A percentile compares a stretch with the other conserved stretches of the same genome.
phyloP scores from a whole-genome alignment of 2,113 vertebrate genomes.

The Hyaena hyaena region DNA sequence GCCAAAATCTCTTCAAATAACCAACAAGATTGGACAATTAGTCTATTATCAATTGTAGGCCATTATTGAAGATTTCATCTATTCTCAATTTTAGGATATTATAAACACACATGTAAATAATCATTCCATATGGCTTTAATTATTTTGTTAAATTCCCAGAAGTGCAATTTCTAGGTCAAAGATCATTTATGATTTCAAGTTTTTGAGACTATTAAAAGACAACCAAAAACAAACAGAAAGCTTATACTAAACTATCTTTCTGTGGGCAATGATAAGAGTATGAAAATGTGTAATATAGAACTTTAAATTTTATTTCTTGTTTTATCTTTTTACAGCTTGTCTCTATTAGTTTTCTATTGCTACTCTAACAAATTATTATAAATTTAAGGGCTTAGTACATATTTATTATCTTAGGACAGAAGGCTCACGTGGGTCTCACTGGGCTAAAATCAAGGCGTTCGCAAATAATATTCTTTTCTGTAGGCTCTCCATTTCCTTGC shows the following conservation, averaged over 20 bases:
- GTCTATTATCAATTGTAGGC: neutral
- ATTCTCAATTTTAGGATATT: neutral
- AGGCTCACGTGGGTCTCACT: neutral
- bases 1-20: neutral
- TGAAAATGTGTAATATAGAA: neutral
- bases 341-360: conserved; percentile 8
- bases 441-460: neutral
- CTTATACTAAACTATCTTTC: neutral
- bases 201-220: neutral
- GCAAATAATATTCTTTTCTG: neutral
- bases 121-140: neutral
- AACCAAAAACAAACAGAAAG: neutral
- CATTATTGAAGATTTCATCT: neutral
- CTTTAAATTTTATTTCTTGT: neutral
- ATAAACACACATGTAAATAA: neutral
- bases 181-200: neutral
- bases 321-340: neutral
- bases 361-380: neutral
- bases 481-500: neutral
- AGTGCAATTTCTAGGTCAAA: neutral
- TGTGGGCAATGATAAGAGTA: neutral
- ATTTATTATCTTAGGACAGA: neutral
- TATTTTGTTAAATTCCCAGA: conserved; percentile 21
- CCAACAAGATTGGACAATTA: neutral
- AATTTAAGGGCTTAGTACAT: neutral